Evolutionary conservation across 2,113 vertebrate species (phyloP).

Genomic region (Podarcis raffonei): DNA sequence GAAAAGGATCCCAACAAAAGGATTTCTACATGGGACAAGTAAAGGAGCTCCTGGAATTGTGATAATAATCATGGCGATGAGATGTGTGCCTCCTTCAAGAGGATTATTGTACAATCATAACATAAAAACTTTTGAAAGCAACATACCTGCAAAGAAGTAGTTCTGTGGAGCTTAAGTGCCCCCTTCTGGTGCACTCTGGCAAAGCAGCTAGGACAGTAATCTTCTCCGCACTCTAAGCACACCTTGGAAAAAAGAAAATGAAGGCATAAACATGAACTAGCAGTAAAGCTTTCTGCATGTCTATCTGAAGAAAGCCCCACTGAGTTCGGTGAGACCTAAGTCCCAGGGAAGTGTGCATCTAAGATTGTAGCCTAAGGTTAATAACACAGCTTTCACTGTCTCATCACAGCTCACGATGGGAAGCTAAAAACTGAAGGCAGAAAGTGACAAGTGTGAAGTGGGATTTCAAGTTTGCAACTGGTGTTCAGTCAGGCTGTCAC

Average conservation of each 20-base stretch:
- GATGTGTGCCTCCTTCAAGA: neutral
- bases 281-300: neutral
- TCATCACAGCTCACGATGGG: neutral
- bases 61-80: neutral
- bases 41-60: neutral
- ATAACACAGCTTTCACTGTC: neutral
- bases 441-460: neutral
- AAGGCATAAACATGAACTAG: neutral
- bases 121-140: neutral
- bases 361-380: neutral
- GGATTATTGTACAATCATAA: neutral
- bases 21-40: neutral
- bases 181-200: conserved; percentile 88
- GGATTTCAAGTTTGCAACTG: neutral
- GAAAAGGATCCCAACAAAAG: neutral
- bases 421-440: neutral
- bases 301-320: neutral
- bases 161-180: conserved; percentile 87
- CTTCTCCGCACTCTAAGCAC: conserved; percentile 85
- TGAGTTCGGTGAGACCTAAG: neutral
- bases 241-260: conserved; percentile 67
- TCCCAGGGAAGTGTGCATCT: neutral
- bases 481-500: neutral
- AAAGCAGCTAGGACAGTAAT: conserved; percentile 86
- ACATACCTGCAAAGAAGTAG: conserved; percentile 77